A percentile compares a stretch with the other conserved stretches of the same genome.
These are phyloP conservation scores for Chelon labrosus DNA, from an alignment of 2,797 vertebrate species.

Conservation along the genomic window DNA sequence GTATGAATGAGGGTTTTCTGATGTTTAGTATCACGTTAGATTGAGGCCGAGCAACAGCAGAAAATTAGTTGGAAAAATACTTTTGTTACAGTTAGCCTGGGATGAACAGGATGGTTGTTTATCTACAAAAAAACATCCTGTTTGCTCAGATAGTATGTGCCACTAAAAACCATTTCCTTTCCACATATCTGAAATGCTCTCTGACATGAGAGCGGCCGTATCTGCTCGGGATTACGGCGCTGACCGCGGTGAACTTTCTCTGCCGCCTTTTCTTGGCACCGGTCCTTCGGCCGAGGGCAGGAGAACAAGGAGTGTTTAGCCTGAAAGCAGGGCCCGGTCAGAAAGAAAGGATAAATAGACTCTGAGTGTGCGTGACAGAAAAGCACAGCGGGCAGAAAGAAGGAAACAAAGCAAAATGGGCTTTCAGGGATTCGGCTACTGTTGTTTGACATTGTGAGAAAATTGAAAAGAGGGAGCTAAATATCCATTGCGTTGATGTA, in stretches of 20 bases:
- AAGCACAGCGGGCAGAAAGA: conserved; percentile 42
- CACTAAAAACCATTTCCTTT: conserved; percentile 25
- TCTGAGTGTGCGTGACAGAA: conserved; percentile 54
- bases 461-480: conserved; percentile 10
- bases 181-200: conserved; percentile 30
- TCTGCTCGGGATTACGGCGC: conserved; percentile 18
- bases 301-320: conserved; percentile 31
- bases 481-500: conserved; percentile 3
- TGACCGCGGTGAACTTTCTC: conserved; percentile 52
- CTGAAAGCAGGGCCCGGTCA: conserved; percentile 39
- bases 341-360: conserved; percentile 55
- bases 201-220: conserved; percentile 25
- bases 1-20: too few species aligned
- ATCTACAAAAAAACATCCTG: not conserved
- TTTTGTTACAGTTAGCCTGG: conserved; percentile 18
- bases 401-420: conserved; percentile 27
- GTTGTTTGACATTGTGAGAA: conserved; percentile 25
- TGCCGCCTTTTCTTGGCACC: conserved; percentile 26
- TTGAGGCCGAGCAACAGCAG: too few species aligned
- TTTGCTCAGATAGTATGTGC: conserved; percentile 34
- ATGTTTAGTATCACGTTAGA: too few species aligned
- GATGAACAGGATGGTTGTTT: conserved; percentile 35
- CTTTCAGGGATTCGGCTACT: conserved; percentile 49
- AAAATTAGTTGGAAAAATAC: too few species aligned
- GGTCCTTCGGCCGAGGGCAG: conserved; percentile 18